Evolutionary conservation across 2,888 invertebrate genomes (phyloP).

Genomic region (Cantharis lateralis): DNA sequence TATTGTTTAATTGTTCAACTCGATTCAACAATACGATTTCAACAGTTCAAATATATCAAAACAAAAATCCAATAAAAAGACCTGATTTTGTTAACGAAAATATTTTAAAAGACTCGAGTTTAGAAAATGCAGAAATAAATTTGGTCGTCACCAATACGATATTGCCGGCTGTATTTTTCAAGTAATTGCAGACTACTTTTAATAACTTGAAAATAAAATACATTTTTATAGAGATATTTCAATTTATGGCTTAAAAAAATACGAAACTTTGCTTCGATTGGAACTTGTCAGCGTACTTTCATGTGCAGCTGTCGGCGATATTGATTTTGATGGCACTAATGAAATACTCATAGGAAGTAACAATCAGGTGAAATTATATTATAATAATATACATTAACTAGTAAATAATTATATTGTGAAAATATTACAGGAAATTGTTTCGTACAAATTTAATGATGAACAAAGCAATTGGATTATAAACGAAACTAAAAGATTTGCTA

Average conservation of each 20-base stretch:
- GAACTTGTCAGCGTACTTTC: conserved; percentile 64
- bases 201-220: background rate
- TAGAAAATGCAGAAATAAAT: conserved; percentile 51
- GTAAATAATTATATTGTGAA: background rate
- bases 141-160: conserved; percentile 63
- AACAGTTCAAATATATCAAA: conserved; percentile 58
- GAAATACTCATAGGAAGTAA: conserved; percentile 73
- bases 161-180: conserved; percentile 63
- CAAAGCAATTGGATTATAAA: conserved; percentile 55
- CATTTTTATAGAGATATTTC: conserved; percentile 56
- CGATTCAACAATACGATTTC: conserved; percentile 63
- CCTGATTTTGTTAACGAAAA: conserved; percentile 42
- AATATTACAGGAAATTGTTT: conserved; percentile 57
- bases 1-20: conserved; percentile 59
- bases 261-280: conserved; percentile 56
- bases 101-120: conserved; percentile 24
- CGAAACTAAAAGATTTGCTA: conserved; percentile 61
- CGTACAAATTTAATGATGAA: conserved; percentile 56
- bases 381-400: too few species aligned
- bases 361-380: conserved; percentile 57
- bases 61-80: conserved; percentile 38
- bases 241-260: conserved; percentile 56
- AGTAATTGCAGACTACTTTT: conserved; percentile 49
- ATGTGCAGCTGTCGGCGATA: conserved; percentile 67
- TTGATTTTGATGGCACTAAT: conserved; percentile 71